Evolutionary conservation across 1,140 invertebrate species (phyloP), one percentile per base, ranked within the genome.

Genomic region (Halyomorpha halys): DNA sequence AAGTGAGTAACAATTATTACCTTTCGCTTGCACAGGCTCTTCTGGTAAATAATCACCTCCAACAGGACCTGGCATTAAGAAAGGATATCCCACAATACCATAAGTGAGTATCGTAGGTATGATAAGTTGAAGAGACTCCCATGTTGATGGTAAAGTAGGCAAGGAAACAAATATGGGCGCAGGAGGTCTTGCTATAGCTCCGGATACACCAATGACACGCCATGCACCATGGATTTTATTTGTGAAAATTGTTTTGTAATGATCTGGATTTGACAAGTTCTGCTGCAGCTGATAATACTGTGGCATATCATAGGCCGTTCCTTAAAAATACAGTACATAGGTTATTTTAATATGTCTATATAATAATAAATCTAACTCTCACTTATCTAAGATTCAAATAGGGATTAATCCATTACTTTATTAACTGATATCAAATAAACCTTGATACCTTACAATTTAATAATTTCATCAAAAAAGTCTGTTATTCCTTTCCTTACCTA

Each of bases 11-110:
- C 27, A 30, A 30, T 13, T 11, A 49, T 18, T n/a, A 49, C 47
- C 54, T 59, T 25, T 25, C 8, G 54, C 5, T n/a, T 21, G 49
- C 13, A 30, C 15, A 13, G 65, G 65, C 19, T 63, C 61, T 25
- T 70, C 68, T 0, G 66, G 63, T 13, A 68, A 39, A 39, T 69
- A 65, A 70, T 92, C 89, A 2, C 94, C 94, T 0, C 94, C 94
- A 27, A 98, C 91, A 19, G 92, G 88, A 0, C 94, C 94, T 0
- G 93, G 89, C 76, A 97, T 86, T 5, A 96, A 80, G 69, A 96
- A 94, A 0, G 92, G 91, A 77, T 91, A 97, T 0, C 94, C 95
- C 63, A 86, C 77, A 27, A 90, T 81, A 0, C 93, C 91, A 65
- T 94, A 89, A 11, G 85, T 90, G 0, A 97, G 74, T 34, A 93